phyloP scores from a whole-genome alignment of 2,797 vertebrate species.

The Siniperca undulata region DNA sequence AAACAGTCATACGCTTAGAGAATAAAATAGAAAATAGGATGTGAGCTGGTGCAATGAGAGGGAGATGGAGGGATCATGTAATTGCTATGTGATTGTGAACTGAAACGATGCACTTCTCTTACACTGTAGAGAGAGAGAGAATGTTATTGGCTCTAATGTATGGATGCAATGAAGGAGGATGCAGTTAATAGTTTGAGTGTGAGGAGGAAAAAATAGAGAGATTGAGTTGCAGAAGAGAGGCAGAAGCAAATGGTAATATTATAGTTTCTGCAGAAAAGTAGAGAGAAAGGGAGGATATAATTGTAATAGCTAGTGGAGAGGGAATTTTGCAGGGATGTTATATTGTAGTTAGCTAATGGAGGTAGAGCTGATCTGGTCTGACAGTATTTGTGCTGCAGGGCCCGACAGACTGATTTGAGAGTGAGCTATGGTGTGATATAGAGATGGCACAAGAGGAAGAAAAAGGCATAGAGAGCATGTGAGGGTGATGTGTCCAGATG shows the following conservation, averaged over 20 bases:
- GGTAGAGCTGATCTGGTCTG: conserved; percentile 59
- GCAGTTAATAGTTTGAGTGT: conserved; percentile 40
- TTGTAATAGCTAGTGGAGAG: conserved; percentile 21
- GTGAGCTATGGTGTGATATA: conserved; percentile 34
- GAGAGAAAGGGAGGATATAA: conserved; percentile 39
- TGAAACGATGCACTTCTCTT: conserved; percentile 48
- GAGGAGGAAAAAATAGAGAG: conserved; percentile 15
- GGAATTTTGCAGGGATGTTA: conserved; percentile 43
- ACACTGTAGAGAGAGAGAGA: conserved; percentile 9
- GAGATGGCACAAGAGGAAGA: conserved; percentile 37
- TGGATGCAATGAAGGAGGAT: conserved; percentile 30
- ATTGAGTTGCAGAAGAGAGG: conserved; percentile 12
- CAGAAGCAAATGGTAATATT: conserved; percentile 18
- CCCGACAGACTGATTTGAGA: conserved; percentile 44
- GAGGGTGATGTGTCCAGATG: conserved; percentile 53
- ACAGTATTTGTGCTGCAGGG: conserved; percentile 66
- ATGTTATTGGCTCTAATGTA: conserved; percentile 50
- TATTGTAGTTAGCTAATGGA: conserved; percentile 41
- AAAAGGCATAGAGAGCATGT: neutral
- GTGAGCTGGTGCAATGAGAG: conserved; percentile 21
- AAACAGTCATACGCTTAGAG: conserved; percentile 7
- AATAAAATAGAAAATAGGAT: conserved; percentile 32
- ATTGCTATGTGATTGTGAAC: conserved; percentile 49
- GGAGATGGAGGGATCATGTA: conserved; percentile 36
- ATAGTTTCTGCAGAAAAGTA: conserved; percentile 15